A percentile compares a stretch with the other conserved stretches of the same genome.
phyloP scores from a whole-genome alignment of 2,888 invertebrate genomes.

The Drosophila gaucha region DNA sequence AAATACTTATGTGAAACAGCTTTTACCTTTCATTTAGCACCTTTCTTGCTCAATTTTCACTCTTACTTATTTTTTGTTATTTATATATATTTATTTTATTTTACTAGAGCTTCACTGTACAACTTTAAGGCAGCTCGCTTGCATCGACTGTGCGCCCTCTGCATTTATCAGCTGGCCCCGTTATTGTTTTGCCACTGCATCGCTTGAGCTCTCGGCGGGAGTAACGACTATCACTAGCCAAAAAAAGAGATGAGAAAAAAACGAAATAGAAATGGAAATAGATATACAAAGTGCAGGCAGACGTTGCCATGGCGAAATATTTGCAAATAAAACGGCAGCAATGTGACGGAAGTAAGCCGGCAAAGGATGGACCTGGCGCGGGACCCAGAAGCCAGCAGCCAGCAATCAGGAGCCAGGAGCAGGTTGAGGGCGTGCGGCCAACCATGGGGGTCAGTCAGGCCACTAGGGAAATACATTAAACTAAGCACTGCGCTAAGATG shows the following conservation, averaged over 20 bases:
- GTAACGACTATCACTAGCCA: not conserved
- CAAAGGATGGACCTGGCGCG: slow-evolving; percentile 21
- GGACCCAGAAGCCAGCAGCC: not conserved
- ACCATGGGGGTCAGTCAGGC: slow-evolving; percentile 6
- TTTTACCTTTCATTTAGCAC: no score
- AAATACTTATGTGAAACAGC: no score
- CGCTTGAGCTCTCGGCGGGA: slow-evolving; percentile 4
- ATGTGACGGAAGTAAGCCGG: slow-evolving; percentile 77
- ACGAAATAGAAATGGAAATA: slow-evolving; percentile 22
- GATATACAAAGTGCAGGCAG: slow-evolving; percentile 22
- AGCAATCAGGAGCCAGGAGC: not conserved
- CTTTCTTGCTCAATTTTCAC: no score
- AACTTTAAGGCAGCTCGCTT: slow-evolving; percentile 10
- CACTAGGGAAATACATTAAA: slow-evolving; percentile 66
- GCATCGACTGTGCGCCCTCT: not conserved
- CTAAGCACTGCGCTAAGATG: slow-evolving; percentile 65
- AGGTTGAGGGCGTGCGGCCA: slow-evolving; percentile 2
- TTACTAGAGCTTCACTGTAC: not conserved
- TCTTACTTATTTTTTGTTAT: no score
- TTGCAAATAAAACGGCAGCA: slow-evolving; percentile 77
- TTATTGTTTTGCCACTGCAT: slow-evolving; percentile 28
- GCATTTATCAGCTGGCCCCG: slow-evolving; percentile 38
- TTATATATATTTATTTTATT: not conserved
- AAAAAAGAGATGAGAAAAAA: slow-evolving; percentile 1
- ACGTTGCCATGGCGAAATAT: slow-evolving; percentile 50